Base-by-base conservation (phyloP, 2,888 invertebrate species). In the Parnassius smintheus region DNA sequence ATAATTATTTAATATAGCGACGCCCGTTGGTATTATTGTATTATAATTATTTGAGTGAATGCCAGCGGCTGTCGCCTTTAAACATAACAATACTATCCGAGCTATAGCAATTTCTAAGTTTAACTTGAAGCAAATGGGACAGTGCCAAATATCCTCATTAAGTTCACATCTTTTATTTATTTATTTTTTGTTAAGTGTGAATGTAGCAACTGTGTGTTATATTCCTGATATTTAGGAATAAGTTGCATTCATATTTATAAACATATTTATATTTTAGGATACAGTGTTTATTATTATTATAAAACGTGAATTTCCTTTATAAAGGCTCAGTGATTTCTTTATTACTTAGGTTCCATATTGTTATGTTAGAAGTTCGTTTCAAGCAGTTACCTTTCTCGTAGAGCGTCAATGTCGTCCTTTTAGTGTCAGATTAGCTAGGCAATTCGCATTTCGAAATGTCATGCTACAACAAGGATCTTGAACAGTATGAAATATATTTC, bases 151-250 rank as follows among this genome's bases (percentile, higher is more conserved):
- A 91, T 82, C 88, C 82, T 91, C 87, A 86, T 80, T 89, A 84
- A 83, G 86, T 86, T 86, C 84, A 85, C 83, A 82, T 84, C 76
- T 77, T 56, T 72, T 73, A 75, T 82, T 85, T 88, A 82, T 87
- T 83, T 56, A 44, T 71, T 75, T 74, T 81, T 84, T 83, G 81
- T 85, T 84, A 83, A 85, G 87, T 87, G 88, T 91, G 91, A 82
- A 88, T 92, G 92, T 88, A 86, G 88, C 91, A 78, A 88, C 91
- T 88, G 88, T 75, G 92, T 90, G 92, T 88, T 81, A 67, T 82
- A 87, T 90, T 91, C 91, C 92, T 92, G 92, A 88, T 91, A 92
- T 92, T 92, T 91, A 91, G 92, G 91, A 89, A 85, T 86, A 78
- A 79, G 92, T 89, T 88, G 85, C 92, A 90, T 91, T 91, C 91